Base-by-base conservation (phyloP, 2,797 vertebrate genomes). In the Capromys pilorides region DNA sequence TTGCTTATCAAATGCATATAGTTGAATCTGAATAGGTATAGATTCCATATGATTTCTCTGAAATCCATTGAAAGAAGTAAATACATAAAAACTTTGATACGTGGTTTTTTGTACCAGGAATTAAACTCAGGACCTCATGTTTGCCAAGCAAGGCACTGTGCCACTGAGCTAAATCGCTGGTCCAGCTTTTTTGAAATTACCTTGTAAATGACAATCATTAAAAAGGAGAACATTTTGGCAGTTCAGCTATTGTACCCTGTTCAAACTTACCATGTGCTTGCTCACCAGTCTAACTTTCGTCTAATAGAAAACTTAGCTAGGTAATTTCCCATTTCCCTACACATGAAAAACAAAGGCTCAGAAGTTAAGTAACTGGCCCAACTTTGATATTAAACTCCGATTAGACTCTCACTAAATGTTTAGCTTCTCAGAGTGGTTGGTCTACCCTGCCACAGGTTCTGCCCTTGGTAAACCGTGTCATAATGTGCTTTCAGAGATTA, bases 1-100 rank as follows among this genome's bases (percentile, higher is more conserved):
- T 86, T 88, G 36, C 24, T 61, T 62, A 21, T 90, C 45, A 69
- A 93, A 28, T 22, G 1, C 19, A 78, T 22, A 16, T 8, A 88
- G 31, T 64, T 95, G 67, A 90, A 90, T 93, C 66, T 49, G 64
- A 88, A 82, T 62, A 64, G 94, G 77, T 92, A 5, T 78, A 45
- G 39, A 45, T 49, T 54, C 24, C 39, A 66, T 59, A 12, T 80
- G 61, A 71, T 5, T 59, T 80, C 45, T 80, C 39, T 71, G 28
- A 83, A 75, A 73, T 75, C 39, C 82, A 93, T 14, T 16, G 66
- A n/a, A 86, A 33, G 49, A 91, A 78, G 62, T 83, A 88, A 61
- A 82, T 45, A 85, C 1, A 22, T 22, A 73, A 21, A 2, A 69
- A 79, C 26, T 97, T 95, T 89, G 41, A 7, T 79, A 87, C 82